Evolutionary conservation across 1,140 invertebrate species (phyloP).

Genomic region (Bactericera cockerelli): DNA sequence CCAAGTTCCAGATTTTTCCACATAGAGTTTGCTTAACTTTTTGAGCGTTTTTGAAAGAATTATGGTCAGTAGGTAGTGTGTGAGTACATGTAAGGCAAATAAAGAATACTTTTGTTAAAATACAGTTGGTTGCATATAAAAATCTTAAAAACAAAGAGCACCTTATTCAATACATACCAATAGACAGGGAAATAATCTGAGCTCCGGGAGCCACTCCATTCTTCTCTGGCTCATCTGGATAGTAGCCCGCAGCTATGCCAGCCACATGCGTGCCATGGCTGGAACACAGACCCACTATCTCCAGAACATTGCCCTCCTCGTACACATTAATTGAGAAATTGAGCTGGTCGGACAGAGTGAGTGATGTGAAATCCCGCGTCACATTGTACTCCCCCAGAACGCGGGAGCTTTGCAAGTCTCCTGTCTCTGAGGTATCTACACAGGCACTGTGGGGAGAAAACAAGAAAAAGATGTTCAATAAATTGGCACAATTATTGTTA

Average conservation of each 20-base stretch:
- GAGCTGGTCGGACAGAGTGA: slow-evolving; percentile 63
- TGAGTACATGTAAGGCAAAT: no score
- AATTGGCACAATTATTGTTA: no score
- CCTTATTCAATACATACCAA: no score
- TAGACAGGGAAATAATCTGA: slow-evolving; percentile 83
- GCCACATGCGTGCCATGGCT: slow-evolving; percentile 95
- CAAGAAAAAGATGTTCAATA: no score
- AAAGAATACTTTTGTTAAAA: no score
- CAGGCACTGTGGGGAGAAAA: slow-evolving; percentile 44
- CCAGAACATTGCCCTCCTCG: slow-evolving; percentile 77
- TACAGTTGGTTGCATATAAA: no score
- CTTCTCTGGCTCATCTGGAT: slow-evolving; percentile 72
- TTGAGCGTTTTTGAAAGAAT: no score
- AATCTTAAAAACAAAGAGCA: no score
- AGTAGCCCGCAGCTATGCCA: slow-evolving; percentile 83
- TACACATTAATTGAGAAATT: slow-evolving; percentile 88
- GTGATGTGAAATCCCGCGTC: slow-evolving; percentile 60
- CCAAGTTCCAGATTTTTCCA: no score
- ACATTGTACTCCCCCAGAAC: slow-evolving; percentile 70
- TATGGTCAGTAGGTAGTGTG: no score
- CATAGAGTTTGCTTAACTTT: no score
- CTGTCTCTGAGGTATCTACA: slow-evolving; percentile 70
- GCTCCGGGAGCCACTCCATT: slow-evolving; percentile 95
- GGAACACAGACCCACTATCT: slow-evolving; percentile 84
- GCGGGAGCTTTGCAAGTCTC: slow-evolving; percentile 56